These are phyloP conservation scores for Rutilus rutilus DNA, from an alignment of 2,113 vertebrate genomes.

Conservation along the genomic window DNA sequence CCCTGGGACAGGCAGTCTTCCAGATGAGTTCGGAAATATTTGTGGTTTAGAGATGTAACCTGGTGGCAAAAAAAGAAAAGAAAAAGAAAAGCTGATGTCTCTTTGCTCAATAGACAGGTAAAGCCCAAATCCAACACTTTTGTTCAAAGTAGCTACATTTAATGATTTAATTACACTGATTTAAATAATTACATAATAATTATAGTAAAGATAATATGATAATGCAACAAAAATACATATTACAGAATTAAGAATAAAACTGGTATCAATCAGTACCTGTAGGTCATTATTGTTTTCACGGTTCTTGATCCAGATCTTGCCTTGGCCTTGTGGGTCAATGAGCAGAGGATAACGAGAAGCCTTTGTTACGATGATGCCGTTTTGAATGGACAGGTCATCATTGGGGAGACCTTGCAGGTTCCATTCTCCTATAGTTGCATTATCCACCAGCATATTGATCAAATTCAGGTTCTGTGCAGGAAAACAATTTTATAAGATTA, in stretches of 20 bases:
- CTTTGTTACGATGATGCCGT: constrained; percentile 86
- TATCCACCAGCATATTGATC: constrained; percentile 81
- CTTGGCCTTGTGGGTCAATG: constrained; percentile 88
- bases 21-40: constrained; percentile 82
- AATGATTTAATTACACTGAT: neutral
- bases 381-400: constrained; percentile 86
- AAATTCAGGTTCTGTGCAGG: constrained; percentile 78
- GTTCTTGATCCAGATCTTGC: constrained; percentile 87
- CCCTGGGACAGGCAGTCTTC: constrained; percentile 83
- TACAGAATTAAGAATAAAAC: neutral
- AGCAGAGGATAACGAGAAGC: constrained; percentile 83
- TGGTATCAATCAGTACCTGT: constrained; percentile 71
- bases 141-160: neutral
- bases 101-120: neutral
- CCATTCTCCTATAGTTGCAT: constrained; percentile 82
- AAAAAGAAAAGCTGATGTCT: neutral
- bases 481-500: neutral
- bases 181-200: neutral
- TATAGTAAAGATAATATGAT: neutral
- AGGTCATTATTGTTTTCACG: constrained; percentile 79
- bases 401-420: constrained; percentile 84
- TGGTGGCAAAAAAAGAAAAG: constrained; percentile 54
- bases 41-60: constrained; percentile 84
- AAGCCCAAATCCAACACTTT: neutral
- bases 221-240: no score